These are phyloP conservation scores for Myrmecobius fasciatus DNA, from an alignment of 2,113 vertebrate species.

Conservation along the genomic window DNA sequence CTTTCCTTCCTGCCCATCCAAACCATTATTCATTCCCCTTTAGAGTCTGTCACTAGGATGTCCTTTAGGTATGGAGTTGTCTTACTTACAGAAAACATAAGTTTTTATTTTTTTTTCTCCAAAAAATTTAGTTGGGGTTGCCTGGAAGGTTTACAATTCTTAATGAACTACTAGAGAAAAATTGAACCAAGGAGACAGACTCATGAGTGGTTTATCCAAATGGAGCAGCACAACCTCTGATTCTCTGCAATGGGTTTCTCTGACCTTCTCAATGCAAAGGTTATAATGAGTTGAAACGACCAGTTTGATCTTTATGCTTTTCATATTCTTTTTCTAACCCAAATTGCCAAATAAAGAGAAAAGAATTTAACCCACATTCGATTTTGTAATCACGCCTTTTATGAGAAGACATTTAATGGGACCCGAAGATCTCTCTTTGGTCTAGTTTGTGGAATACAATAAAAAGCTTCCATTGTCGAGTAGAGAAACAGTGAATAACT, in stretches of 20 bases:
- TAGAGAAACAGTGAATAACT: background rate
- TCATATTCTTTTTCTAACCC: background rate
- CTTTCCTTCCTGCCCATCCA: conserved; percentile 52
- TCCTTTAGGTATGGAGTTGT: conserved; percentile 44
- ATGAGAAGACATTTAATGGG: background rate
- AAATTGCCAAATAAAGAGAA: background rate
- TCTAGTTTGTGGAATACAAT: background rate
- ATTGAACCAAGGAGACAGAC: background rate
- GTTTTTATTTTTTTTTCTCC: background rate
- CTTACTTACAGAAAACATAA: conserved; percentile 12
- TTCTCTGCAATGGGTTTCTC: background rate
- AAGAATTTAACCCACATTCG: background rate
- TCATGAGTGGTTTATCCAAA: background rate
- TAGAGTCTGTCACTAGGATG: conserved; percentile 24
- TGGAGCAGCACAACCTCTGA: background rate
- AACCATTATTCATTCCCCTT: conserved; percentile 46
- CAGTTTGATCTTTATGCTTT: background rate
- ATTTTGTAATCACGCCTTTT: background rate
- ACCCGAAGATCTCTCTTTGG: background rate
- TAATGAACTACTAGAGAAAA: conserved; percentile 2
- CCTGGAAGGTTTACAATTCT: conserved; percentile 19
- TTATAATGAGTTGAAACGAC: background rate
- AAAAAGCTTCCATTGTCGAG: background rate
- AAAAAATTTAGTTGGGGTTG: background rate
- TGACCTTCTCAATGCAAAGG: background rate